Percentiles rank a stretch among this genome's conserved stretches.
These are phyloP conservation scores for Elachura formosa DNA, from an alignment of 2,113 vertebrate genomes.

Conservation along the genomic window DNA sequence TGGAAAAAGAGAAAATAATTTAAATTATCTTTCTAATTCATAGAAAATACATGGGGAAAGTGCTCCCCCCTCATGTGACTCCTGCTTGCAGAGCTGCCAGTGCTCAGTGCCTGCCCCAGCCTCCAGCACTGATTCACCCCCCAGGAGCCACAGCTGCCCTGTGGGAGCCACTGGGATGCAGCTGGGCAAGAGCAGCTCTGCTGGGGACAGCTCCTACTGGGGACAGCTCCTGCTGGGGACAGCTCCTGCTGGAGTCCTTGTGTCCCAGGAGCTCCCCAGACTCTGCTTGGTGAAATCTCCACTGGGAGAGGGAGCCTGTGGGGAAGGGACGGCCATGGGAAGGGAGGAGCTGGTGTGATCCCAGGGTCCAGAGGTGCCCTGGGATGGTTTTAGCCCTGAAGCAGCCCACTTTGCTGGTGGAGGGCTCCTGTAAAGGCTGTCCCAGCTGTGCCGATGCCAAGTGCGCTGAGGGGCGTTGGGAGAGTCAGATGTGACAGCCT, in stretches of 20 bases:
- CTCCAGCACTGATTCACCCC: fast-evolving
- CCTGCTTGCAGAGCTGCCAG: not conserved
- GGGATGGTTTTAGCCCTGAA: not conserved
- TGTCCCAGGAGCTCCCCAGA: not conserved
- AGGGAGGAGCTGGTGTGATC: not conserved
- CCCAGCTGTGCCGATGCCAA: fast-evolving
- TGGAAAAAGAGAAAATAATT: not conserved
- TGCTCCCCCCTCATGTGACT: fast-evolving
- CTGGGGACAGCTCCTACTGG: not conserved
- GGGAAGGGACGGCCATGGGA: not conserved
- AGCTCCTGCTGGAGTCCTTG: not conserved
- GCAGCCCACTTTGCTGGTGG: not conserved
- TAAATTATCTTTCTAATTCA: not conserved
- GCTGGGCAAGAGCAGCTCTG: not conserved
- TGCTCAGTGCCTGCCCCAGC: not conserved
- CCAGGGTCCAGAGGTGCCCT: not conserved
- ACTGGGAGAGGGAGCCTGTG: not conserved
- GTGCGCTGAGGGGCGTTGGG: fast-evolving
- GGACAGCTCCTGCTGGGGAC: not conserved
- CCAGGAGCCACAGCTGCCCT: not conserved
- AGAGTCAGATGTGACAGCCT: not conserved
- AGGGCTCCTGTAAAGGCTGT: not conserved
- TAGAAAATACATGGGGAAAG: not conserved
- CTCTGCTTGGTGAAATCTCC: not conserved
- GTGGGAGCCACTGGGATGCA: not conserved